Evolutionary conservation across 2,797 vertebrate species (phyloP).

Genomic region (Galagoides demidoff): DNA sequence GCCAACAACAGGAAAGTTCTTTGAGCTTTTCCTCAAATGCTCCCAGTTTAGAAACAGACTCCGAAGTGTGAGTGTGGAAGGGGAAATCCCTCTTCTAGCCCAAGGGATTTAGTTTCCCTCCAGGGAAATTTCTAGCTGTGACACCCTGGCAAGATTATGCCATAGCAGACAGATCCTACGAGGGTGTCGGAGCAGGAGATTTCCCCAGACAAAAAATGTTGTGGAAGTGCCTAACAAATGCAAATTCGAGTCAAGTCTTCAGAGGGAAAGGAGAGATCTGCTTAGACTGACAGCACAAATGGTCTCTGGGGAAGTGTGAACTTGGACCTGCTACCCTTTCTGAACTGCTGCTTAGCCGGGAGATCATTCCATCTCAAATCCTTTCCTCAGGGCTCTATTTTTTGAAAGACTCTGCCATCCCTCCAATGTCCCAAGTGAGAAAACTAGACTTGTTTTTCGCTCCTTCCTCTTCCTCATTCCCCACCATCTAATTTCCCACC

Average conservation of each 20-base stretch:
- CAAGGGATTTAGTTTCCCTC: conserved; percentile 52
- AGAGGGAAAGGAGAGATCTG: neutral
- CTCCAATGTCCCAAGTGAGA: neutral
- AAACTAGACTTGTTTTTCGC: neutral
- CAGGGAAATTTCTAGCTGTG: conserved; percentile 49
- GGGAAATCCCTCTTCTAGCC: neutral
- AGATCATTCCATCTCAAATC: neutral
- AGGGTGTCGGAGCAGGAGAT: conserved; percentile 8
- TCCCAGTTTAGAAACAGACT: conserved; percentile 53
- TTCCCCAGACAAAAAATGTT: conserved; percentile 38
- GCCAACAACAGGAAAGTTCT: conserved; percentile 10
- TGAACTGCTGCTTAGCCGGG: neutral
- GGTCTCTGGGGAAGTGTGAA: neutral
- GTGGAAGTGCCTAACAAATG: conserved; percentile 6
- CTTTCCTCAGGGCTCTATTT: neutral
- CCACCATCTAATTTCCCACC: neutral
- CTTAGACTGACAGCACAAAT: neutral
- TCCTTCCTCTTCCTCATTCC: neutral
- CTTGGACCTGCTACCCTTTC: neutral
- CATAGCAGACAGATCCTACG: neutral
- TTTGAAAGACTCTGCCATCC: neutral
- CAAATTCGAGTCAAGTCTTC: conserved; percentile 12
- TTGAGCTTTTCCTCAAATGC: conserved; percentile 64
- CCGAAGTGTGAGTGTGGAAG: conserved; percentile 1
- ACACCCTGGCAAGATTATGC: conserved; percentile 4